Evolutionary conservation across 2,797 vertebrate species (phyloP), one percentile per base, ranked within the genome.

Genomic region (Picus viridis): DNA sequence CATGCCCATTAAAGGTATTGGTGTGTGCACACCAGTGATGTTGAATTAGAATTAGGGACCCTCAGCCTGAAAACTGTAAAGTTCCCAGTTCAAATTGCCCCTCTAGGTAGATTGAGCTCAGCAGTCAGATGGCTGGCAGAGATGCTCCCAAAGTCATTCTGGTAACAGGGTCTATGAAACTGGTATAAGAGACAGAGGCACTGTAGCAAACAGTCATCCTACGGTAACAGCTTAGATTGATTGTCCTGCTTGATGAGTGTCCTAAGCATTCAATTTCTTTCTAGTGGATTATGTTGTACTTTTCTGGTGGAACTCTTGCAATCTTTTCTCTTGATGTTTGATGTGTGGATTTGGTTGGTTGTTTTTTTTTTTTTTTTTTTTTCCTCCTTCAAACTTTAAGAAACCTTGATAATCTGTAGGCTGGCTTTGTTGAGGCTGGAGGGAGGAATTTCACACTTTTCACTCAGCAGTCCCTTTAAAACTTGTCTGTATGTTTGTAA

Each of bases 361-460:
- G 53, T 32, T 34, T 34, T 7, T 34, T 34, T 7, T 34, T 71
- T 57, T 32, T 67, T 29, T 68, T 41, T 47, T 53, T 24, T 12
- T 23, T 3, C 15, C 45, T 7, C 49, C 10, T 12, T 51, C 47
- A 57, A 82, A 79, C 13, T 63, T 89, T 32, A 79, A 84, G 65
- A 59, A 88, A 84, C 0, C 0, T 68, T 90, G 63, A 58, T 90
- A 90, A 93, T 72, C 75, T 90, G 41, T 71, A 69, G 86, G 51
- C 15, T 29, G 36, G 10, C 82, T 72, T 69, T 92, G 51, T 93
- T 87, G 70, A 92, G 79, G n/a, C 59, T n/a, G 6, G 70, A 94
- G 93, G 90, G 73, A 87, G 14, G 24, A 89, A 94, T 92, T 95
- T 93, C 73, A 83, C 56, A 27, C 23, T 90, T 39, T 51, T 90